These are phyloP conservation scores for Tinamus major DNA, from an alignment of 2,797 vertebrate species.

Conservation along the genomic window DNA sequence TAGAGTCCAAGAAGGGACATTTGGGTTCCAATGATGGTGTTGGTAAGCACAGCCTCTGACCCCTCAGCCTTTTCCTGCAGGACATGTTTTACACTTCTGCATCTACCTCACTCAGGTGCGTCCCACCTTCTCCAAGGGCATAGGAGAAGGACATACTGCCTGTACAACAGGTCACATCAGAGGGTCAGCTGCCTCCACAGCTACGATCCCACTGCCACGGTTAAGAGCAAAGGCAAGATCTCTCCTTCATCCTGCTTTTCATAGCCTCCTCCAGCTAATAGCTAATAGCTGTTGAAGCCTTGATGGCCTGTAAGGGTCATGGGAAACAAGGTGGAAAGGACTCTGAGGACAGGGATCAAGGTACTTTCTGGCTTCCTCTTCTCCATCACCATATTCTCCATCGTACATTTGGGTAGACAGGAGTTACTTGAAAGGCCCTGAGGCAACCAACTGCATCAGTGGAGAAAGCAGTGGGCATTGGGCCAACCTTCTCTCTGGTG, in stretches of 20 bases:
- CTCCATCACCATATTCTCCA: not conserved
- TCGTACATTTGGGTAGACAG: not conserved
- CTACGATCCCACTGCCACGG: accelerated
- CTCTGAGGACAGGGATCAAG: not conserved
- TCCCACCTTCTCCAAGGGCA: not conserved
- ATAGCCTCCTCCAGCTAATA: not conserved
- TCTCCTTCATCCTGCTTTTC: not conserved
- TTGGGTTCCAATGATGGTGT: not conserved
- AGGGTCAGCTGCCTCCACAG: not conserved
- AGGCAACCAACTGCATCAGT: not conserved
- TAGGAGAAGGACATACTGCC: not conserved
- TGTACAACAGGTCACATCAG: accelerated
- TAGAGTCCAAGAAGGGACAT: not conserved
- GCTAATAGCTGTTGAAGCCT: not conserved
- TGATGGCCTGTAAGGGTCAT: not conserved
- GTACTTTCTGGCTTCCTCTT: not conserved
- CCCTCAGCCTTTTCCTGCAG: not conserved
- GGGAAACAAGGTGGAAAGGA: not conserved
- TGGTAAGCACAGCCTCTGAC: not conserved
- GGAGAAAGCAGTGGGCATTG: accelerated
- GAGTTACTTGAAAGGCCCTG: not conserved
- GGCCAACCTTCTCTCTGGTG: not conserved
- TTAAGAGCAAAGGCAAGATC: not conserved
- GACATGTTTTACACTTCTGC: not conserved
- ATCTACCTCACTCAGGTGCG: not conserved